Evolutionary conservation across 2,797 vertebrate genomes (phyloP), one percentile per base, ranked within the genome.

Genomic region (Eidolon dupreanum): DNA sequence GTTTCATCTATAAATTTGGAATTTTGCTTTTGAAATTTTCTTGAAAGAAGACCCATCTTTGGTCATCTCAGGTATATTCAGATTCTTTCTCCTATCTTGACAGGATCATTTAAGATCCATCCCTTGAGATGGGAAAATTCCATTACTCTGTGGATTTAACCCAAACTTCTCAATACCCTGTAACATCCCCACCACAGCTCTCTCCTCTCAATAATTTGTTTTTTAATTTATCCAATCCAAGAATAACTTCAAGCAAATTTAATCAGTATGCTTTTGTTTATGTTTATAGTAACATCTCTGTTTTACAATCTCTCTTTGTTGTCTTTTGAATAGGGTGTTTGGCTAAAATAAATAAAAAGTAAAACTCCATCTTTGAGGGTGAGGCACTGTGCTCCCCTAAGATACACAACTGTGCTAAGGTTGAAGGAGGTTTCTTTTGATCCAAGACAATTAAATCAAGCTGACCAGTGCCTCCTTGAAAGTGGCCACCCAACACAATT

Each of bases 341-440:
- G 57, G 70, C 84, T 95, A 94, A 96, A 88, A 93, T 90, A 93
- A 96, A 96, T 84, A 95, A 83, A 95, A 90, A 94, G 55, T 74
- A 74, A 93, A 91, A 93, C 33, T 66, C 38, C 8, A 7, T 93
- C 87, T 89, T 88, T 73, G 31, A 70, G 57, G 26, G 28, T 36
- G 13, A 94, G 55, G 28, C 26, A 13, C n/a, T 77, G 22, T 43
- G 8, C 10, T 71, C 41, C 36, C n/a, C 55, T 66, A 70, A 94
- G 90, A 70, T 77, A 66, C 1, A 33, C 4, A 33, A 41, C n/a
- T 43, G 6, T 90, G 73, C 92, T 71, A 93, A 87, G 9, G 3
- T 28, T 78, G 83, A 82, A 70, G 63, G 46, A 31, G 49, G 8
- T 41, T 49, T 75, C 49, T 57, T 97, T 94, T 96, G 94, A 91